Evolutionary conservation across 2,797 vertebrate genomes (phyloP).

Genomic region (Argentina silus): DNA sequence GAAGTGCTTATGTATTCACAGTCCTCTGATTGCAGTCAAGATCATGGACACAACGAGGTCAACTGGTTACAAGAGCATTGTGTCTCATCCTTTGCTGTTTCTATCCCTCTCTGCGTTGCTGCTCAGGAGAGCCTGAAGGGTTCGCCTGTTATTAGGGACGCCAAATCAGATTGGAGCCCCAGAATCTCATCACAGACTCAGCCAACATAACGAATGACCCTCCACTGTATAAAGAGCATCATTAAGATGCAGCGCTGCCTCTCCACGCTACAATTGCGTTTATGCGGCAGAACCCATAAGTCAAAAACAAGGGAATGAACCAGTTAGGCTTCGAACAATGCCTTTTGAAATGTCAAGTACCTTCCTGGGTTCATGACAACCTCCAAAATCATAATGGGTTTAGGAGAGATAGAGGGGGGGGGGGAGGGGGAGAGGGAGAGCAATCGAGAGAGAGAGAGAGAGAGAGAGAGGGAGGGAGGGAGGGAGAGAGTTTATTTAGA

Average conservation of each 20-base stretch:
- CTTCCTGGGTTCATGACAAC: constrained; percentile 26
- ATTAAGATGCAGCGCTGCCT: constrained; percentile 5
- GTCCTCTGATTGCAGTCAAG: constrained; percentile 36
- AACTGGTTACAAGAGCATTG: constrained; percentile 16
- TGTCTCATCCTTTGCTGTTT: neutral
- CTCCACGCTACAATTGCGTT: neutral
- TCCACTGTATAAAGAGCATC: neutral
- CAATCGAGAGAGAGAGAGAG: no score
- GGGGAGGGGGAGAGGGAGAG: neutral
- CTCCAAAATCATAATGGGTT: constrained; percentile 8
- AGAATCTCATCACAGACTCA: neutral
- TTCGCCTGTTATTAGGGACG: constrained; percentile 15
- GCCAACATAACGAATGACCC: constrained; percentile 25
- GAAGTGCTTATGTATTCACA: constrained; percentile 22
- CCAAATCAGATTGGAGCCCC: constrained; percentile 12
- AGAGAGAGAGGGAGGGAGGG: neutral
- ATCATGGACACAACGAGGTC: constrained; percentile 27
- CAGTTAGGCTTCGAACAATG: constrained; percentile 25
- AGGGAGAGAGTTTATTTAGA: neutral
- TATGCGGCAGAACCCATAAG: neutral
- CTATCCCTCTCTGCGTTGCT: neutral
- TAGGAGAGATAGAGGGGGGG: neutral
- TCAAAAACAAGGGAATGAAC: constrained; percentile 5
- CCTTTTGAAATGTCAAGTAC: constrained; percentile 38
- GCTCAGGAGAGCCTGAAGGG: constrained; percentile 19